Evolutionary conservation across 1,140 invertebrate species (phyloP).

Genomic region (Scaptodrosophila lebanonensis): DNA sequence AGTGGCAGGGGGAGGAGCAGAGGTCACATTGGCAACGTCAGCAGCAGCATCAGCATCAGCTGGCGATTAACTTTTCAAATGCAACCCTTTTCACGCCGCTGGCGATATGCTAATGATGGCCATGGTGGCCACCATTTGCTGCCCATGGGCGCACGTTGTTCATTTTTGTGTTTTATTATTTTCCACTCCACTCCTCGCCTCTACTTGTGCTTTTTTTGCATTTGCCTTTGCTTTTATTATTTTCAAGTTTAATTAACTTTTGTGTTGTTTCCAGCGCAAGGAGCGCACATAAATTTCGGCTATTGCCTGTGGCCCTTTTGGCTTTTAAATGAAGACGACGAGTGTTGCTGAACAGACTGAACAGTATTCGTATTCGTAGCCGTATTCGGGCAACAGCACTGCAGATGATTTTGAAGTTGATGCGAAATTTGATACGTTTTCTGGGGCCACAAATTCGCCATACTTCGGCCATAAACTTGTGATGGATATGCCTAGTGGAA

Average conservation of each 20-base stretch:
- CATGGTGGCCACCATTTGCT: slow-evolving; percentile 30
- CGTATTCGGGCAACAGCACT: too few relatives aligned
- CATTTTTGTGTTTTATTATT: slow-evolving; percentile 70
- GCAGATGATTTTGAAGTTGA: too few relatives aligned
- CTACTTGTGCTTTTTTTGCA: slow-evolving; percentile 5
- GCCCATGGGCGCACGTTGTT: slow-evolving; percentile 44
- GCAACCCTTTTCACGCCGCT: slow-evolving; percentile 60
- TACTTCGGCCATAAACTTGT: too few relatives aligned
- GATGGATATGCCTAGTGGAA: too few relatives aligned
- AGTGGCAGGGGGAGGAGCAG: too few relatives aligned
- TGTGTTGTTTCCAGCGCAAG: slow-evolving; percentile 52
- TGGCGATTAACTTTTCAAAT: slow-evolving; percentile 64
- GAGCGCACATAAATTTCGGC: slow-evolving; percentile 60
- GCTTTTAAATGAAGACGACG: slow-evolving; percentile 29
- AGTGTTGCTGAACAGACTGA: too few relatives aligned
- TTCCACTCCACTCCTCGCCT: slow-evolving; percentile 10
- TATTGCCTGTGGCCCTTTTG: slow-evolving; percentile 43
- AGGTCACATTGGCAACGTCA: not conserved
- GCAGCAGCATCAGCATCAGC: slow-evolving; percentile 50
- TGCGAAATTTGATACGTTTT: slow-evolving; percentile 62
- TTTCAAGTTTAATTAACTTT: slow-evolving; percentile 74
- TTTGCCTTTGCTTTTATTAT: slow-evolving; percentile 65
- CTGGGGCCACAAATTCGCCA: slow-evolving; percentile 20
- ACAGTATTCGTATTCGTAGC: too few relatives aligned
- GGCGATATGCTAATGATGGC: slow-evolving; percentile 69